These are phyloP conservation scores for Melinaea menophilus DNA, from an alignment of 2,888 invertebrate genomes.

Conservation along the genomic window DNA sequence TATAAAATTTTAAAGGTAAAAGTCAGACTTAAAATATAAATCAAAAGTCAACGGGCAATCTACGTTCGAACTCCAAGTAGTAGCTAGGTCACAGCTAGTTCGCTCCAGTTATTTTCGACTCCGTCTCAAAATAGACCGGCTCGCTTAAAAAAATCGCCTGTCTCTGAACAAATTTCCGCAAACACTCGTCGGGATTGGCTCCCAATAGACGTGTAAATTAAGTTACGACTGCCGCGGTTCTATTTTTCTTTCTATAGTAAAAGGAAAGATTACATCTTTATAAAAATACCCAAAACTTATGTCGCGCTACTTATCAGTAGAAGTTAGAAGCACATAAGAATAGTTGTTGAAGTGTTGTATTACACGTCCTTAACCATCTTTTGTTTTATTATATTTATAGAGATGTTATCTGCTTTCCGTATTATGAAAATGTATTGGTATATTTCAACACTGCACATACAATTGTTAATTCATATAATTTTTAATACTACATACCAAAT, in stretches of 20 bases:
- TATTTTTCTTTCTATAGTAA: slow-evolving; percentile 24
- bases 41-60: slow-evolving; percentile 22
- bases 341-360: too few relatives aligned
- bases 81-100: slow-evolving; percentile 28
- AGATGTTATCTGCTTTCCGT: too few relatives aligned
- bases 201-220: slow-evolving; percentile 57
- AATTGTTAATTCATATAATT: neutral
- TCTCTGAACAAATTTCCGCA: slow-evolving; percentile 56
- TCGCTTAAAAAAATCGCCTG: slow-evolving; percentile 56
- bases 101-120: slow-evolving; percentile 47
- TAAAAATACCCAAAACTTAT: too few relatives aligned
- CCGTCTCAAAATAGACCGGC: slow-evolving; percentile 45
- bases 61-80: slow-evolving; percentile 39
- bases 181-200: slow-evolving; percentile 54
- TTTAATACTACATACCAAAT: neutral
- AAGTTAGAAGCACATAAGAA: too few relatives aligned
- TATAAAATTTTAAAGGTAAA: neutral
- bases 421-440: too few relatives aligned
- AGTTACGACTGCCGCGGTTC: slow-evolving; percentile 55
- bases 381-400: too few relatives aligned
- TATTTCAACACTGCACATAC: neutral
- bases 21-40: neutral
- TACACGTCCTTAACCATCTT: too few relatives aligned
- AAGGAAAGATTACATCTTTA: neutral
- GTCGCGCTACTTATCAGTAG: too few relatives aligned